Conservation (phyloP, 2,113 vertebrate species). For the Chaenocephalus aceratus region DNA sequence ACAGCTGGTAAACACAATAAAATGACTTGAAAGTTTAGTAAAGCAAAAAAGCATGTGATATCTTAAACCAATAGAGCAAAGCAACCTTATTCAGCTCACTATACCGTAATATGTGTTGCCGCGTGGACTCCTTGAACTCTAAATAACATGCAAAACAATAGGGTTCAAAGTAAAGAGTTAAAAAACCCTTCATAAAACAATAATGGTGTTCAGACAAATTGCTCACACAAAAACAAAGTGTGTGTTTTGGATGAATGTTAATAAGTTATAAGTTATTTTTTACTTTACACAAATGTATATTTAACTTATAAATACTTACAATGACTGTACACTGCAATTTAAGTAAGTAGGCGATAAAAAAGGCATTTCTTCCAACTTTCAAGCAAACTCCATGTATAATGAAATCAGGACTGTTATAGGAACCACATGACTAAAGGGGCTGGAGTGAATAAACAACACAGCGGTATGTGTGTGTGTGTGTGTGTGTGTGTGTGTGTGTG, state of each 20-base stretch:
- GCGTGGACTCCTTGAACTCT: neutral
- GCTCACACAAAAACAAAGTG: neutral
- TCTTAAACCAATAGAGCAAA: neutral
- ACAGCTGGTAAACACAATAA: neutral
- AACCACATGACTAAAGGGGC: slow-evolving; percentile 61
- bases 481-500: slow-evolving; percentile 30
- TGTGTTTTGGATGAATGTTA: too few relatives aligned
- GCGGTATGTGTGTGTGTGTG: slow-evolving; percentile 30
- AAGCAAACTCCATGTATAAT: slow-evolving; percentile 41
- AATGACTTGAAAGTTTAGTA: slow-evolving; percentile 1
- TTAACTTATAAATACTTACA: neutral
- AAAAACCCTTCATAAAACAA: neutral
- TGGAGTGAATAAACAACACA: slow-evolving; percentile 64
- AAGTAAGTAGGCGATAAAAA: slow-evolving; percentile 18
- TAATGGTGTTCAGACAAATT: neutral
- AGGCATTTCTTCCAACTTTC: slow-evolving; percentile 32
- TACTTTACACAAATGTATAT: neutral
- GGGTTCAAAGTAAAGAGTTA: neutral
- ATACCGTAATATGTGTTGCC: neutral
- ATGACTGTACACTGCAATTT: neutral
- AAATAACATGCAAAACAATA: neutral
- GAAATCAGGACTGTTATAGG: slow-evolving; percentile 45
- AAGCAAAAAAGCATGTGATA: neutral
- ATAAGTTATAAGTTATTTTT: neutral
- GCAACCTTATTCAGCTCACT: neutral